A percentile compares a stretch with the other conserved stretches of the same genome.
These are phyloP conservation scores for Malachius bipustulatus DNA, from an alignment of 2,888 invertebrate genomes.

Conservation along the genomic window DNA sequence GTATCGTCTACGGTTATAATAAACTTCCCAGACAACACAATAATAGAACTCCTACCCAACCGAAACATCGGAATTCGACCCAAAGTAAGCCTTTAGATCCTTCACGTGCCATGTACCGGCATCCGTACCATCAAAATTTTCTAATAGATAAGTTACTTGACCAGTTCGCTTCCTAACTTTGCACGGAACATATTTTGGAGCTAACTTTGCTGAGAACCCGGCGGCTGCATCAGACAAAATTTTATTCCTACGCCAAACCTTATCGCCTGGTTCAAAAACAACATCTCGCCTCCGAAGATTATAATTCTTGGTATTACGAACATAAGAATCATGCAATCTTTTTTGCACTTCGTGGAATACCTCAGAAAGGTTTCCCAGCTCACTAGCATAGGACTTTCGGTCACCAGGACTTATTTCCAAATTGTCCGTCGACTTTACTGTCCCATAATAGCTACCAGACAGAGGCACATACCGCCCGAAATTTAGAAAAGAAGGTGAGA, in stretches of 20 bases:
- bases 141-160: not conserved
- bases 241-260: conserved; percentile 14
- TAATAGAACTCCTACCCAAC: too few relatives aligned
- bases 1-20: too few relatives aligned
- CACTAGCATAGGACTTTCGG: conserved; percentile 1
- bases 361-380: not conserved
- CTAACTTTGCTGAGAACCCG: conserved; percentile 13
- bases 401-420: conserved; percentile 8
- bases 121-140: conserved; percentile 4
- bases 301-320: not conserved
- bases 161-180: conserved; percentile 1
- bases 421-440: conserved; percentile 10
- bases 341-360: conserved; percentile 3
- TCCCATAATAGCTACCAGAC: conserved; percentile 12
- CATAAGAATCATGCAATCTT: conserved; percentile 1
- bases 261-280: conserved; percentile 8
- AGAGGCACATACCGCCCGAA: conserved; percentile 19
- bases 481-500: conserved; percentile 18
- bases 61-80: conserved; percentile 14
- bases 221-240: conserved; percentile 12
- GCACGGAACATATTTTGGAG: conserved; percentile 10
- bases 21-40: too few relatives aligned
- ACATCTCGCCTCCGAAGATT: conserved; percentile 4
- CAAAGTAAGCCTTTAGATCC: conserved; percentile 10
- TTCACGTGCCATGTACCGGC: conserved; percentile 7